phyloP scores from a whole-genome alignment of 2,797 vertebrate species.

The Muraenolepis orangiensis region DNA sequence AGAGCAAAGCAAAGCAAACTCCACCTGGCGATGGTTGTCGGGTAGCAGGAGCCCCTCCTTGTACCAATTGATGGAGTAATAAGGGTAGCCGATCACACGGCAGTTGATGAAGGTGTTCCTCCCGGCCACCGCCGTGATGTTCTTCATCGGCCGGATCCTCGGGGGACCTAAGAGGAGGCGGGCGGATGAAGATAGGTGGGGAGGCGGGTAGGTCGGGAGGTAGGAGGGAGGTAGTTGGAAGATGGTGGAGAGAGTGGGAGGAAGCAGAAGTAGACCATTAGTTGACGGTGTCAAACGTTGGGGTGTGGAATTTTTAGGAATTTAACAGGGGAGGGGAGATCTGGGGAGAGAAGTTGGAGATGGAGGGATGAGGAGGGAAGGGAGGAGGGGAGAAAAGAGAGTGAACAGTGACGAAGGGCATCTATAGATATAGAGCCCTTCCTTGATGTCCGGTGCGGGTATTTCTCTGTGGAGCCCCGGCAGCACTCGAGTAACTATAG shows the following conservation, averaged over 20 bases:
- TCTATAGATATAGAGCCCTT: constrained; percentile 15
- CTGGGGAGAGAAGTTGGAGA: constrained; percentile 35
- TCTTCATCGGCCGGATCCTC: constrained; percentile 91
- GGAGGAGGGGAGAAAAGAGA: constrained; percentile 24
- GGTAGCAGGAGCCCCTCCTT: constrained; percentile 92
- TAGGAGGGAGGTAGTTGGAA: constrained; percentile 24
- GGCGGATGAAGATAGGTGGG: constrained; percentile 34
- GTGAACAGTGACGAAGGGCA: constrained; percentile 18
- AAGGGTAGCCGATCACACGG: constrained; percentile 97
- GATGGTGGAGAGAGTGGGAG: constrained; percentile 19
- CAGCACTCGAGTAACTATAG: not conserved
- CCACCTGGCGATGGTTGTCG: constrained; percentile 90
- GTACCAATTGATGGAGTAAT: constrained; percentile 99
- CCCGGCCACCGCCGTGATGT: constrained; percentile 95
- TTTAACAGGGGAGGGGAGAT: constrained; percentile 33
- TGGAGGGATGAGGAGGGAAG: constrained; percentile 9
- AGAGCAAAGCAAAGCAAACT: constrained; percentile 8
- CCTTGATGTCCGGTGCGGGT: not conserved
- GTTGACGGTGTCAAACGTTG: constrained; percentile 45
- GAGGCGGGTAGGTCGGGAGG: too few relatives aligned
- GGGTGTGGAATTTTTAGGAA: constrained; percentile 54
- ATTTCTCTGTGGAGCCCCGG: constrained; percentile 4
- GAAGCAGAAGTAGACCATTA: constrained; percentile 49
- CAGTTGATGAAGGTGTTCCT: constrained; percentile 97
- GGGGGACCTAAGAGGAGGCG: constrained; percentile 82